Evolutionary conservation across 2,797 vertebrate genomes (phyloP).

Genomic region (Phalloptychus januarius): DNA sequence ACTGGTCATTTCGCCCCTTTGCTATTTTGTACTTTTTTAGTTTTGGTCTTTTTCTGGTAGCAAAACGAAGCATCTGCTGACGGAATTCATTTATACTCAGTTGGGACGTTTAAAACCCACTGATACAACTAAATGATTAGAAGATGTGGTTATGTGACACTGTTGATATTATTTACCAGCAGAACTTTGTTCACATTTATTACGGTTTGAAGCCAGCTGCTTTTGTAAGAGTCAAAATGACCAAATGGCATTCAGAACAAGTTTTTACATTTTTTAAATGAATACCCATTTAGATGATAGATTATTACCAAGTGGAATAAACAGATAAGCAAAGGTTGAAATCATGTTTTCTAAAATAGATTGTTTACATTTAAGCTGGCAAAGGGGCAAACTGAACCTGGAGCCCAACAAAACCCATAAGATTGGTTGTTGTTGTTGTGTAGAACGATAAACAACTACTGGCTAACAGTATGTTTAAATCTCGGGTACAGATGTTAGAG

Average conservation of each 20-base stretch:
- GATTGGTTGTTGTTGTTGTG: constrained; percentile 28
- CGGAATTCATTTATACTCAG: neutral
- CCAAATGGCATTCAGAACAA: neutral
- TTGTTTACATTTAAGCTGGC: neutral
- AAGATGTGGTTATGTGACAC: neutral
- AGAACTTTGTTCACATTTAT: neutral
- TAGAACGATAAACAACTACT: constrained; percentile 18
- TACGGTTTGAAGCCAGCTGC: neutral
- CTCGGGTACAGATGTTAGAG: constrained; percentile 40
- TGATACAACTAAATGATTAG: neutral
- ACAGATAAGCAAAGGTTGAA: neutral
- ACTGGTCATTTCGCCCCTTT: neutral
- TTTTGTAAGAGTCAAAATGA: neutral
- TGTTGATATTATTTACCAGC: neutral
- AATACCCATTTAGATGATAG: neutral
- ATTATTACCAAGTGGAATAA: neutral
- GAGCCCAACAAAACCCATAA: constrained; percentile 35
- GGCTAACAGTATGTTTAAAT: constrained; percentile 13
- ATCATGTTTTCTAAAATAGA: neutral
- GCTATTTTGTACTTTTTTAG: neutral
- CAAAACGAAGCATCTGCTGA: neutral
- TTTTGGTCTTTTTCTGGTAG: neutral
- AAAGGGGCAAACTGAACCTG: neutral
- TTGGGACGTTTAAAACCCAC: neutral
- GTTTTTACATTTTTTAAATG: neutral